phyloP scores from a whole-genome alignment of 2,797 vertebrate species.

The Meriones psammophilus region DNA sequence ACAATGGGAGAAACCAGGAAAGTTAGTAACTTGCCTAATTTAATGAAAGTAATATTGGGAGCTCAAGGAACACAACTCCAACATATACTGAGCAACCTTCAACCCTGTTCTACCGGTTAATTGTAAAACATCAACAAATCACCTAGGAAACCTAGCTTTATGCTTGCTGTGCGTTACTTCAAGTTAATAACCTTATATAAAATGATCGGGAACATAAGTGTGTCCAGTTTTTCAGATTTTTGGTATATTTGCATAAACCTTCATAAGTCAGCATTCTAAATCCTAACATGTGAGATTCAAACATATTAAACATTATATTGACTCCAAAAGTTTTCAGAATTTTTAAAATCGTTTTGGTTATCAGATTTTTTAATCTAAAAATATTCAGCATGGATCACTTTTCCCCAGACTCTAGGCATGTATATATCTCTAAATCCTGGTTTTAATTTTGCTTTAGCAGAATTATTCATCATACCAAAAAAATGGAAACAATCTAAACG shows the following conservation, averaged over 20 bases:
- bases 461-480: background rate
- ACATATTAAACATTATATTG: background rate
- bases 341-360: background rate
- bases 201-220: background rate
- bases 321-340: background rate
- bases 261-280: background rate
- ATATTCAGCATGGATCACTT: background rate
- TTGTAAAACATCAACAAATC: background rate
- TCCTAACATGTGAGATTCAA: background rate
- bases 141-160: background rate
- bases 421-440: background rate
- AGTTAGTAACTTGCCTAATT: background rate
- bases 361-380: background rate
- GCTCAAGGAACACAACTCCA: background rate
- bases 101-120: background rate
- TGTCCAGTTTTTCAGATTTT: background rate
- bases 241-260: background rate
- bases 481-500: conserved; percentile 11
- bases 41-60: background rate
- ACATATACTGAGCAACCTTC: background rate
- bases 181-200: background rate
- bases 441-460: background rate
- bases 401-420: background rate
- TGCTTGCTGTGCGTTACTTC: background rate
- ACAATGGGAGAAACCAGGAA: background rate